Conservation (phyloP, 2,113 vertebrate genomes). For the Phaetusa simplex region DNA sequence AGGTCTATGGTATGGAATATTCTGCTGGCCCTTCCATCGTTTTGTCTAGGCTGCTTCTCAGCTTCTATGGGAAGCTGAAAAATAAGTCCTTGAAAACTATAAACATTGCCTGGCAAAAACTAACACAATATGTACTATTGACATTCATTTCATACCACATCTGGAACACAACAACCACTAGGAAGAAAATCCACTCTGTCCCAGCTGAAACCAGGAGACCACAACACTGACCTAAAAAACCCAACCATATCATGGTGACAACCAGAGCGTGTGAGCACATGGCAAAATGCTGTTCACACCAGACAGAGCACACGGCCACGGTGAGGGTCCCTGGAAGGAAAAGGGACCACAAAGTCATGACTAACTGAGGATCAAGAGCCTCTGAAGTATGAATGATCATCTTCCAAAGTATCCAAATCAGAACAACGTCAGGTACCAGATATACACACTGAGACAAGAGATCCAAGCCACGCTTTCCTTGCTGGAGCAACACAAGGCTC, state of each 20-base stretch:
- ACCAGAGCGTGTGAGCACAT: accelerated
- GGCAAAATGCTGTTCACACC: background rate
- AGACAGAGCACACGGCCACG: accelerated
- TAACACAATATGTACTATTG: background rate
- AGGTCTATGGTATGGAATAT: background rate
- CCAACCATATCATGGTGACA: accelerated
- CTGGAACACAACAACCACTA: background rate
- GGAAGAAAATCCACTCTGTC: background rate
- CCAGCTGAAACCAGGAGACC: background rate
- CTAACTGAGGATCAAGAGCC: background rate
- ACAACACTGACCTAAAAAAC: background rate
- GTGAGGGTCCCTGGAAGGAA: background rate
- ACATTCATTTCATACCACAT: background rate
- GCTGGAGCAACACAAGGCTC: background rate
- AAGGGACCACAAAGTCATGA: background rate
- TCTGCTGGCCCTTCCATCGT: background rate
- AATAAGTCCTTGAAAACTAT: background rate
- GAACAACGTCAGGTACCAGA: background rate
- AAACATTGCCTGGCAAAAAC: background rate
- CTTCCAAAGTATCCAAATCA: background rate
- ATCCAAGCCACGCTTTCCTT: background rate
- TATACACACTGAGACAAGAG: background rate
- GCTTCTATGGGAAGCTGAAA: background rate
- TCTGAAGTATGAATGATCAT: background rate
- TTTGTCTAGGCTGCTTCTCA: background rate